Base-by-base conservation (phyloP, 2,888 invertebrate genomes). In the Caenorhabditis becei region DNA sequence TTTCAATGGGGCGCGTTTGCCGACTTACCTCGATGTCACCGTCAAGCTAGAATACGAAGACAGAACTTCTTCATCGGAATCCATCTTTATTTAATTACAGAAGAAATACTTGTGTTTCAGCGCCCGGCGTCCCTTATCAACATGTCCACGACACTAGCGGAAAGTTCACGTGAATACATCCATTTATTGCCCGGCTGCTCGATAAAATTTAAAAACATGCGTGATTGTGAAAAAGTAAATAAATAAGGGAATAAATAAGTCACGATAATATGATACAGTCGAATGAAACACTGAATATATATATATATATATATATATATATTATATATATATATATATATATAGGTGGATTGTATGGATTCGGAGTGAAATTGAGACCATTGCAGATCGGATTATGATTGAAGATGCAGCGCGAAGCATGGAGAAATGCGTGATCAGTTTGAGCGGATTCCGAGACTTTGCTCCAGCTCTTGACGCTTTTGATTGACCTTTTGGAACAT, bases 401-500 rank as follows among this genome's bases (percentile, higher is more conserved):
- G 3, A 10, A 41, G 8, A 20, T n/a, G 23, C 2, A 37, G 37
- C 37, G 37, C 28, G 26, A 47, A 63, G 18, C 4, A 5, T 14
- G 23, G 23, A 16, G 23, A 8, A 24, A 18, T 4, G 26, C 14
- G 10, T 11, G 41, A 23, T 65, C 11, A 74, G 32, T 59, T 66
- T 8, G 47, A 20, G 5, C 95, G 93, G 89, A 96, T 95, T 62
- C 95, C 95, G 71, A 97, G 93, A 58, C 96, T 95, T 90, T 95
- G 95, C 91, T 98, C 98, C 86, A 98, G 93, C 92, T 98, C 97
- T 62, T 96, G 95, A 61, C 97, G 94, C 91, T 97, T 96, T 92
- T 97, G 96, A 91, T 96, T 95, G 14, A 93, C 95, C 93, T 97
- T 97, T 61, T 95, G 95, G 92, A 97, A 97, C 93, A 99, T 96